These are phyloP conservation scores for Ephialtes manifestator DNA, from an alignment of 2,888 invertebrate genomes.

Conservation along the genomic window DNA sequence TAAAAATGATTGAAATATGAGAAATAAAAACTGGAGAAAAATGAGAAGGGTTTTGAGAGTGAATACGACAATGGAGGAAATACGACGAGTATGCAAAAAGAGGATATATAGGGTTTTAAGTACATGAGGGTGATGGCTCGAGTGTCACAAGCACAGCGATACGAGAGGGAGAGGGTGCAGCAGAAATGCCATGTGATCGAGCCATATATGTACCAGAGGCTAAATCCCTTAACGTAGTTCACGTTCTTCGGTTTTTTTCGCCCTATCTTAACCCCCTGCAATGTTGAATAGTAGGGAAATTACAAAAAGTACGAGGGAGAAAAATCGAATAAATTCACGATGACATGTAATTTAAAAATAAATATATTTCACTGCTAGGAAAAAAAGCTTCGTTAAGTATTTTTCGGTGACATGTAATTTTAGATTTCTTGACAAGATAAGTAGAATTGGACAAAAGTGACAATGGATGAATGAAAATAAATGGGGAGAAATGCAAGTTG, in stretches of 20 bases:
- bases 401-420: background rate
- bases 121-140: conserved; percentile 21
- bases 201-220: background rate
- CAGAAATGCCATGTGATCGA: background rate
- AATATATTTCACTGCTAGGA: background rate
- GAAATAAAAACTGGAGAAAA: background rate
- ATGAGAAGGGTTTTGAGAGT: background rate
- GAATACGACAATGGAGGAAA: background rate
- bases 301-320: background rate
- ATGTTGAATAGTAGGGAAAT: background rate
- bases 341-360: conserved; percentile 19
- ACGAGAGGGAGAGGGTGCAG: conserved; percentile 6
- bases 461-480: background rate
- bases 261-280: conserved; percentile 16
- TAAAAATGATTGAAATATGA: conserved; percentile 43
- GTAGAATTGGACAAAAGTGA: background rate
- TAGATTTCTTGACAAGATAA: background rate
- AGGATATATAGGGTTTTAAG: conserved; percentile 29
- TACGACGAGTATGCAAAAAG: background rate
- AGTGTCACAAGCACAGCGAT: conserved; percentile 20
- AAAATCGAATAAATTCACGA: conserved; percentile 31
- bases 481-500: conserved; percentile 15
- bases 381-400: background rate
- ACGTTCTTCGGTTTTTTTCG: conserved; percentile 23
- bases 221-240: conserved; percentile 37